Percentiles rank a stretch among this genome's conserved stretches.
phyloP scores from a whole-genome alignment of 23 tunicate species.

The Halocynthia roretzi region DNA sequence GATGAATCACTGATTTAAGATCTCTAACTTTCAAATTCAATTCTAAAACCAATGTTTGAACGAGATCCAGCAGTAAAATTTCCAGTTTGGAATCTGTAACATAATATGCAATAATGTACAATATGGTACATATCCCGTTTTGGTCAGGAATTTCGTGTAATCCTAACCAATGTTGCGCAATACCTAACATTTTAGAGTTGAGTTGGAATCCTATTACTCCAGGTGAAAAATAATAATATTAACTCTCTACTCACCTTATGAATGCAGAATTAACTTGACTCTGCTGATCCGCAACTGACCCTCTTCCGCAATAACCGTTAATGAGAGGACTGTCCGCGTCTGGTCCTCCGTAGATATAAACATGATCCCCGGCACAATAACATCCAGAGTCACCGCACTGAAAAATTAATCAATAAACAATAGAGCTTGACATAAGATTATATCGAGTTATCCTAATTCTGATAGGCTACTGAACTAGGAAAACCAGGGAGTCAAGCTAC shows the following conservation, averaged over 20 bases:
- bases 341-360: constrained; percentile 66
- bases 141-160: too few relatives aligned
- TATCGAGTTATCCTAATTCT: background rate
- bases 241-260: constrained; percentile 55
- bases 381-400: constrained; percentile 47
- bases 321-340: constrained; percentile 12
- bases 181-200: too few relatives aligned
- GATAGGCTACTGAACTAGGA: background rate
- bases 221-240: too few relatives aligned
- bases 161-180: too few relatives aligned
- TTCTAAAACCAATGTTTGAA: constrained; percentile 72
- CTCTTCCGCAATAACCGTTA: constrained; percentile 63
- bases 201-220: too few relatives aligned
- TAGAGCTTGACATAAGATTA: background rate
- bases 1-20: too few relatives aligned
- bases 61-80: constrained; percentile 53
- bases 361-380: constrained; percentile 48
- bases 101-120: too few relatives aligned
- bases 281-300: constrained; percentile 35
- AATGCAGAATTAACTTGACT: constrained; percentile 54
- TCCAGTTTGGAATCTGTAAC: constrained; percentile 38
- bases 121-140: too few relatives aligned
- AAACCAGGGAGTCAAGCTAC: background rate
- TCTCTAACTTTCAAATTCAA: constrained; percentile 78
- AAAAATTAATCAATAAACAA: background rate